These are phyloP conservation scores for Amphibalanus amphitrite DNA, from an alignment of 1,140 invertebrate genomes.

Conservation along the genomic window DNA sequence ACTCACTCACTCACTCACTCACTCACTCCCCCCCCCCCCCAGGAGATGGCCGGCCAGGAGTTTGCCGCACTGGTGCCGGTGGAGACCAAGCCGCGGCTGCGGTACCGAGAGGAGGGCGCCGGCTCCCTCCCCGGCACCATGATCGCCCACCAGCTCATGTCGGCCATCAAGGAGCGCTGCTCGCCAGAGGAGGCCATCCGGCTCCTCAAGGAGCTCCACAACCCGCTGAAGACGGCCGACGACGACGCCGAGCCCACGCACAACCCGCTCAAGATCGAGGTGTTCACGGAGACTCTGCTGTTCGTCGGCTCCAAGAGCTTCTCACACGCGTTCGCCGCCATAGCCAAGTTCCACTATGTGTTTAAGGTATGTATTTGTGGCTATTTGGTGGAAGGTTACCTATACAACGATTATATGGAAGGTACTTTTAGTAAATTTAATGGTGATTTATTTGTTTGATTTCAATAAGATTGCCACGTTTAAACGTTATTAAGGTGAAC, in stretches of 20 bases:
- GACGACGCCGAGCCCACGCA: conserved; percentile 45
- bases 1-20: too few relatives aligned
- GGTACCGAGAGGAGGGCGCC: conserved; percentile 7
- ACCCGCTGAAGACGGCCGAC: conserved; percentile 22
- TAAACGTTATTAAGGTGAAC: too few relatives aligned
- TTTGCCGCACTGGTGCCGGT: conserved; percentile 1
- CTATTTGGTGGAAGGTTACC: too few relatives aligned
- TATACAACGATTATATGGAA: too few relatives aligned
- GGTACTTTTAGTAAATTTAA: too few relatives aligned
- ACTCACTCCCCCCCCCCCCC: too few relatives aligned
- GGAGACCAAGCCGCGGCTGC: conserved; percentile 4
- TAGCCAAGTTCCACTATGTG: conserved; percentile 89
- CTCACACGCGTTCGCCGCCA: conserved; percentile 92
- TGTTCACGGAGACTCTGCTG: conserved; percentile 87
- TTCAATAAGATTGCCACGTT: conserved; percentile 5
- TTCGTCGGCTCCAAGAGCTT: conserved; percentile 91
- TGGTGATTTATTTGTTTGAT: background rate
- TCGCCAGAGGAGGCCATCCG: conserved; percentile 77
- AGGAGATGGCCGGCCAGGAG: background rate
- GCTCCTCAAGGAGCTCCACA: conserved; percentile 53
- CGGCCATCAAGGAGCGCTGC: conserved; percentile 70
- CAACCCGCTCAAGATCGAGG: conserved; percentile 86
- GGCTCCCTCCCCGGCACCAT: conserved; percentile 28
- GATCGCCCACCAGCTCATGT: conserved; percentile 67
- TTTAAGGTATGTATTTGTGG: conserved; percentile 57